Conservation (phyloP, 2,113 vertebrate species). For the Passerina amoena region DNA sequence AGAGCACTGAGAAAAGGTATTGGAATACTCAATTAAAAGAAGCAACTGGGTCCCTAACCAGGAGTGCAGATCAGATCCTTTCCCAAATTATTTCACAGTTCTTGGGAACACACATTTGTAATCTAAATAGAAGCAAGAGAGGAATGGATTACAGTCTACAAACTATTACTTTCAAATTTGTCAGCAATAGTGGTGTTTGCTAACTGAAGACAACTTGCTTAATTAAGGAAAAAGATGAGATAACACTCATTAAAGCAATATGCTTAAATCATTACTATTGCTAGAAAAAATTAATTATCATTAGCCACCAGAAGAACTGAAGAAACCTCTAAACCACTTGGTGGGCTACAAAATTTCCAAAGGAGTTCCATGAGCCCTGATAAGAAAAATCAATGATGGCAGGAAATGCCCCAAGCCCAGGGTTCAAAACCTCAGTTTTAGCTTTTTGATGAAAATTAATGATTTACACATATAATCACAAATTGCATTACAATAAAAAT, state of each 20-base stretch:
- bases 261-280: not conserved
- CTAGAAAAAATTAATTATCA: not conserved
- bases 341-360: not conserved
- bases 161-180: not conserved
- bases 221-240: not conserved
- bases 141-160: not conserved
- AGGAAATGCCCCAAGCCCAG: not conserved
- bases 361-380: not conserved
- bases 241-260: not conserved
- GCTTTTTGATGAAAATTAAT: not conserved
- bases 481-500: not conserved
- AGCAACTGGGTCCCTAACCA: not conserved
- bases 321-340: not conserved
- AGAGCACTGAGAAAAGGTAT: not conserved
- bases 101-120: not conserved
- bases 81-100: not conserved
- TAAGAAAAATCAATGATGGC: not conserved
- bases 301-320: not conserved
- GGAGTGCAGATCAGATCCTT: rapidly evolving
- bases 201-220: not conserved
- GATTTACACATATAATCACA: not conserved
- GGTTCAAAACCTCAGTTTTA: not conserved
- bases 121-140: not conserved
- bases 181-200: not conserved
- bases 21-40: not conserved